Evolutionary conservation across 2,888 invertebrate genomes (phyloP), one percentile per base, ranked within the genome.

Genomic region (Byasa hedistus): DNA sequence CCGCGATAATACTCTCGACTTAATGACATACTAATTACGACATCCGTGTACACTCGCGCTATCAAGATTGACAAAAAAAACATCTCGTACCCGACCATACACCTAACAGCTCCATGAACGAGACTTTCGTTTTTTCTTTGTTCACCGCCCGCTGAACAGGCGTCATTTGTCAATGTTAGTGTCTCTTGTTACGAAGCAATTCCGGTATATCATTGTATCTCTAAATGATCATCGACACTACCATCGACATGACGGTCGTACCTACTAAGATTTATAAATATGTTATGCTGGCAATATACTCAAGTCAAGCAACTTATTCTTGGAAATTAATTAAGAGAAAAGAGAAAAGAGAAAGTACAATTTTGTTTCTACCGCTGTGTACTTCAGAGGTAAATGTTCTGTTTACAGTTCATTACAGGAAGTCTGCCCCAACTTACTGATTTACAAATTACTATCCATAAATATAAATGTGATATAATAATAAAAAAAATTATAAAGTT

Each of bases 1-100:
- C 12, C 19, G 44, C 44, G 44, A 44, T 44, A 44, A 44, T 12
- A 17, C 21, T 77, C 76, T 73, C 75, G 71, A 74, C 71, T 75
- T 73, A 80, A 78, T 80, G 84, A 83, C 83, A 84, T 81, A 80
- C 80, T 84, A 83, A 85, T 85, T 81, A 79, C 73, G 75, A 73
- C 71, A 72, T 72, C 59, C 67, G 71, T 74, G 70, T 72, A 68
- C 68, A 69, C 65, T 68, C 58, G 48, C 21, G 52, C 72, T 73
- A 74, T 74, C 74, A 64, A 57, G 66, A 72, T 71, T 70, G 68
- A 71, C 67, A 69, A 72, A 71, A 71, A 71, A 63, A 32, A 32
- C 10, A 63, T 22, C 60, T 51, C 59, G 24, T 17, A 51, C 39
- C 27, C 66, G 58, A 66, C 63, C 57, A 65, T 23, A 67, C 60